Base-by-base conservation (phyloP, 1,140 invertebrate genomes). In the Zaprionus tsacasi region DNA sequence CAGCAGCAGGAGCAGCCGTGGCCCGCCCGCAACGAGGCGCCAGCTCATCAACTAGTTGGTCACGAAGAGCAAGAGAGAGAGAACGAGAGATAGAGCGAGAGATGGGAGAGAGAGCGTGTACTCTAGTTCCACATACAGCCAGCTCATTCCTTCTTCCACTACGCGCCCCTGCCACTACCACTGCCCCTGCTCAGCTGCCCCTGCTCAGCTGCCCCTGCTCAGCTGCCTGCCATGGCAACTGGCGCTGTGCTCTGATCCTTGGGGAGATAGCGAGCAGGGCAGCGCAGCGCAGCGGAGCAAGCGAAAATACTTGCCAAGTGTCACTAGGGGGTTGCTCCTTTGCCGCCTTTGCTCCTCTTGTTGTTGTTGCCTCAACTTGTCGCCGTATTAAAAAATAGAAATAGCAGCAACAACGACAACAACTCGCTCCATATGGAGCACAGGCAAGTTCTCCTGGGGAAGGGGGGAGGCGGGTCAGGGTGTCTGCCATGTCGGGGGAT, bases 311-410 rank as follows among this genome's bases (percentile, higher is more conserved):
- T 70, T 78, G 65, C n/a, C 68, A 73, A 86, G 82, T 73, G 82
- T 69, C 71, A 73, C 72, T 70, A 38, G 76, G 79, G 82, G 82
- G 82, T 85, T 81, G 77, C 40, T 81, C 50, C 30, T 54, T 71
- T 71, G 64, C 52, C 67, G 1, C 36, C 70, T 67, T 58, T 85
- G 75, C 33, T 15, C n/a, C 15, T 59, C 11, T 15, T 64, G 36
- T 27, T 70, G 45, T 72, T 78, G 80, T 79, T 86, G 82, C 78
- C 78, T 87, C 78, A 76, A 87, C 68, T 86, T 87, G 82, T 71
- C 70, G 82, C 81, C 59, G 82, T 75, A 87, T 87, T 87, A 87
- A 87, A 87, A 87, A 87, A 87, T 82, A 87, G 61, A 79, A 82
- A 86, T 64, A 73, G 69, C 77, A 89, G 60, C 67, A 70, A 60